Conservation (phyloP, 2,888 invertebrate genomes). For the Ophion ventricosus region DNA sequence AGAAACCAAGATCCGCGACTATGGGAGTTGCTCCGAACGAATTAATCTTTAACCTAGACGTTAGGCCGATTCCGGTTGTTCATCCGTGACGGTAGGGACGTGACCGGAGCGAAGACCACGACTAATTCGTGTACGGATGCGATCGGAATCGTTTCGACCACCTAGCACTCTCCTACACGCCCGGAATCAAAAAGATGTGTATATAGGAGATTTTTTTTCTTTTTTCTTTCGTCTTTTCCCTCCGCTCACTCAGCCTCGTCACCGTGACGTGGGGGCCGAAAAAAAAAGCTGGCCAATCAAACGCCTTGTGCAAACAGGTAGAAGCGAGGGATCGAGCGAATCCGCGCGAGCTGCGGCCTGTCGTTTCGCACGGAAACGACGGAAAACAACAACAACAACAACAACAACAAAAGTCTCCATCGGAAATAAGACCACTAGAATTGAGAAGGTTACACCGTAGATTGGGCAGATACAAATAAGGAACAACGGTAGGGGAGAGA, state of each 20-base stretch:
- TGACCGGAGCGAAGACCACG: slow-evolving; percentile 28
- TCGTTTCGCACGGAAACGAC: slow-evolving; percentile 1
- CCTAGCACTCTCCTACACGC: slow-evolving; percentile 13
- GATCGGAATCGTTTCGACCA: slow-evolving; percentile 36
- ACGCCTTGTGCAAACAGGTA: slow-evolving; percentile 74
- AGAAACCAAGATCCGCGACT: background rate
- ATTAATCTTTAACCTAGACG: slow-evolving; percentile 39
- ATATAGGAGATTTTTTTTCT: background rate
- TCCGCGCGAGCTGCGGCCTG: slow-evolving; percentile 1
- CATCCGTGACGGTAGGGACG: slow-evolving; percentile 36
- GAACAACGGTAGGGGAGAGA: background rate
- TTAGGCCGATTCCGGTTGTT: slow-evolving; percentile 14
- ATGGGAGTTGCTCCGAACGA: slow-evolving; percentile 13
- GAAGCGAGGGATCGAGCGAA: slow-evolving; percentile 34
- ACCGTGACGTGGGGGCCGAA: too few relatives aligned
- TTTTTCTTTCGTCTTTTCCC: background rate
- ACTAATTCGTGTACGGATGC: slow-evolving; percentile 54
- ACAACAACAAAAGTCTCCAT: background rate
- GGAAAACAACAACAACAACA: background rate
- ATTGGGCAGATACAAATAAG: slow-evolving; percentile 6
- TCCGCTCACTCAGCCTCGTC: slow-evolving; percentile 11
- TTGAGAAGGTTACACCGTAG: slow-evolving; percentile 6
- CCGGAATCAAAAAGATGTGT: background rate
- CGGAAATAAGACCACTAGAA: slow-evolving; percentile 14
- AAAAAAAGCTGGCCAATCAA: slow-evolving; percentile 69